A percentile compares a stretch with the other conserved stretches of the same genome.
Evolutionary conservation across 2,888 invertebrate species (phyloP).

Genomic region (Drosophila acutilabella): DNA sequence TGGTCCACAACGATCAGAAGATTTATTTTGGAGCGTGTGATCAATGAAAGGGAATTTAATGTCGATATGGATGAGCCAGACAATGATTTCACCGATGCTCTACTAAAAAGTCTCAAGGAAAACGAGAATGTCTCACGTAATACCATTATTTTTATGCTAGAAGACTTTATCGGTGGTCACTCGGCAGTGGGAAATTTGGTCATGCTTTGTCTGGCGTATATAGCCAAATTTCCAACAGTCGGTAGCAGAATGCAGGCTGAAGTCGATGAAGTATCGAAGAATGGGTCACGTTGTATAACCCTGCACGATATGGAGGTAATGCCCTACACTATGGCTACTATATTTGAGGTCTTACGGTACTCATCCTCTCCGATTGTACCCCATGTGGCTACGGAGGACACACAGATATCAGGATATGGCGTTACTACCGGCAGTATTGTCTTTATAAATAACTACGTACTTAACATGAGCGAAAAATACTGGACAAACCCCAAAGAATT

Average conservation of each 20-base stretch:
- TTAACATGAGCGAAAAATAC: slow-evolving; percentile 90
- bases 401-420: slow-evolving; percentile 89
- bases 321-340: slow-evolving; percentile 93
- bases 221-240: slow-evolving; percentile 89
- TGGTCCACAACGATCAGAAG: slow-evolving; percentile 90
- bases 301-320: slow-evolving; percentile 89
- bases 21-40: slow-evolving; percentile 90
- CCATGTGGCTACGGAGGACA: slow-evolving; percentile 93
- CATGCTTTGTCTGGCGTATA: slow-evolving; percentile 90
- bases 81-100: slow-evolving; percentile 92
- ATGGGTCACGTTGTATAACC: slow-evolving; percentile 86
- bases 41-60: slow-evolving; percentile 85
- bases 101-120: slow-evolving; percentile 89
- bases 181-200: slow-evolving; percentile 94
- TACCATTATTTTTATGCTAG: slow-evolving; percentile 92
- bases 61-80: slow-evolving; percentile 87
- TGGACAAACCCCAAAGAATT: slow-evolving; percentile 91
- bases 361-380: slow-evolving; percentile 96
- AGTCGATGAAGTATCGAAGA: slow-evolving; percentile 87
- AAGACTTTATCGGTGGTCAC: slow-evolving; percentile 95
- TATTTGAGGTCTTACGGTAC: slow-evolving; percentile 91
- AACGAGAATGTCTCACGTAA: slow-evolving; percentile 89
- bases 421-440: slow-evolving; percentile 92
- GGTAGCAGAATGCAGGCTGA: slow-evolving; percentile 89
- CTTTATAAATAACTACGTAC: slow-evolving; percentile 93